Conservation (phyloP, 2,888 invertebrate genomes). For the Pollenia angustigena region DNA sequence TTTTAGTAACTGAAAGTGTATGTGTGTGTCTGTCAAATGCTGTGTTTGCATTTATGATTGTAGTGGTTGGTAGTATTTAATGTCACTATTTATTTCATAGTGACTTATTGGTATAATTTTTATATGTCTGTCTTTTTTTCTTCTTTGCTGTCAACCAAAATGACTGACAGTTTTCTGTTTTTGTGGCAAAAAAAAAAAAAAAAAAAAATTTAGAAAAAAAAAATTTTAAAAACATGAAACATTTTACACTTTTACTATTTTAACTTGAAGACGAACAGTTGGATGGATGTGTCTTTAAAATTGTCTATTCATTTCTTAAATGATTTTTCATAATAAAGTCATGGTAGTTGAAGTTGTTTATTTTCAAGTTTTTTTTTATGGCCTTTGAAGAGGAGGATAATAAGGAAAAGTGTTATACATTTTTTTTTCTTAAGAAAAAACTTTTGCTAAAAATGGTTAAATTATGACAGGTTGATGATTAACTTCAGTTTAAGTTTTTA, state of each 20-base stretch:
- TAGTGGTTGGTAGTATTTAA: constrained; percentile 2
- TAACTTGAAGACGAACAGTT: constrained; percentile 23
- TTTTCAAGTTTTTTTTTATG: neutral
- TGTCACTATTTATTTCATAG: constrained; percentile 59
- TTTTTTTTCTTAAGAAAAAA: constrained; percentile 8
- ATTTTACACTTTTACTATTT: constrained; percentile 59
- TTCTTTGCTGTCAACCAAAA: constrained; percentile 53
- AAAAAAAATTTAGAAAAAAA: constrained; percentile 3
- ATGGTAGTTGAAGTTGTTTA: constrained; percentile 39
- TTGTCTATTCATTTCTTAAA: constrained; percentile 62
- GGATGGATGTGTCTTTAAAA: constrained; percentile 30
- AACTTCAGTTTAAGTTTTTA: constrained; percentile 15
- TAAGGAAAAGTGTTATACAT: constrained; percentile 65
- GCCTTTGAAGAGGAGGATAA: constrained; percentile 50
- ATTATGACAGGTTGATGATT: constrained; percentile 58
- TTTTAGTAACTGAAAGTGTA: neutral
- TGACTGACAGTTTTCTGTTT: constrained; percentile 66
- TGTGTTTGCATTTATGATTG: neutral
- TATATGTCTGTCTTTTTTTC: constrained; percentile 63
- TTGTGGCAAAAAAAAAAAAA: constrained; percentile 31
- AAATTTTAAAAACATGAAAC: constrained; percentile 28
- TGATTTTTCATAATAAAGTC: constrained; percentile 58
- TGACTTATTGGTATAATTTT: constrained; percentile 71
- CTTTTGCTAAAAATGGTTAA: constrained; percentile 44
- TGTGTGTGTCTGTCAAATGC: neutral